Conservation (phyloP, 2,797 vertebrate species). For the Mycteria americana region DNA sequence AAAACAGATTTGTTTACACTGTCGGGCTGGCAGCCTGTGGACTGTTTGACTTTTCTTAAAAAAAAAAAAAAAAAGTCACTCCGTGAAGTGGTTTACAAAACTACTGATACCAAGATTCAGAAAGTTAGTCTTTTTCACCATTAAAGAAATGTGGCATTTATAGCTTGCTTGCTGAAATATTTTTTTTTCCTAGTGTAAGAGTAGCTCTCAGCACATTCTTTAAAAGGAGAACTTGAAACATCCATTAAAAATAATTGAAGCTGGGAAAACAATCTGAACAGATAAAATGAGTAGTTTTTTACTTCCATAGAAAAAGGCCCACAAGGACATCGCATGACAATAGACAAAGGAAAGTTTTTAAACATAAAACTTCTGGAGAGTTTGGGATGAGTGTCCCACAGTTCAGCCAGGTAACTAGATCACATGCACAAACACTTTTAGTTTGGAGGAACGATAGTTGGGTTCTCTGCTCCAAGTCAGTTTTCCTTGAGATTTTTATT, state of each 20-base stretch:
- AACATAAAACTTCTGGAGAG: fast-evolving
- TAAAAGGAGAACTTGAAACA: neutral
- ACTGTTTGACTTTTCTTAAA: neutral
- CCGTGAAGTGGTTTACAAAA: neutral
- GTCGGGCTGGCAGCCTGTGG: neutral
- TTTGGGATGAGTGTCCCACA: neutral
- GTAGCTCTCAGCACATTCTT: neutral
- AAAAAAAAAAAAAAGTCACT: neutral
- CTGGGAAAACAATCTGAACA: neutral
- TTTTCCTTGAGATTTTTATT: neutral
- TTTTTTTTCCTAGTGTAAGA: neutral
- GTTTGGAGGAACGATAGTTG: neutral
- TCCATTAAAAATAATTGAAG: slow-evolving; percentile 20
- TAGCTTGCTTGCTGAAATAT: neutral
- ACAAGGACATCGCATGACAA: neutral
- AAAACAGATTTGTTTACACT: slow-evolving; percentile 21
- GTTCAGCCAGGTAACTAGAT: neutral
- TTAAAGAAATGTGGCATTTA: neutral
- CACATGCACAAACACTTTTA: neutral
- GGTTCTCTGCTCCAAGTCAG: neutral
- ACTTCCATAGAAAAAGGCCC: neutral
- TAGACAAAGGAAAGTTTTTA: neutral
- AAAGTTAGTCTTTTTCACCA: neutral
- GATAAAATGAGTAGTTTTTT: neutral
- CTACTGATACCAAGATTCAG: neutral